Evolutionary conservation across 2,888 invertebrate genomes (phyloP).

Genomic region (Caenorhabditis sp.): DNA sequence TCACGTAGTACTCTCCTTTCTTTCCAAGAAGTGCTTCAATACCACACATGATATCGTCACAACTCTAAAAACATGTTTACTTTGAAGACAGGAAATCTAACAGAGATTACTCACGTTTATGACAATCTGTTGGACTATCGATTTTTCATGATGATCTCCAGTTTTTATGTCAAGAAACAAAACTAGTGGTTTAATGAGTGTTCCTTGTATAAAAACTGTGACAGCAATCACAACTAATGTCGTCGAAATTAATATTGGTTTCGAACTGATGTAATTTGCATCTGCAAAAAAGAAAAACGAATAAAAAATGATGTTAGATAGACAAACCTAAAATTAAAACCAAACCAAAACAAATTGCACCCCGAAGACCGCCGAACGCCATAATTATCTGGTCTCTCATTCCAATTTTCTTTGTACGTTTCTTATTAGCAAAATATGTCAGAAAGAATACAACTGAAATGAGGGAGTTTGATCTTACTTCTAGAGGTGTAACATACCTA

Average conservation of each 20-base stretch:
- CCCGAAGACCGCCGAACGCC: conserved; percentile 94
- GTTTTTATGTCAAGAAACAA: conserved; percentile 88
- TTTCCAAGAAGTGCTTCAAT: conserved; percentile 63
- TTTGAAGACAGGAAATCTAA: not conserved
- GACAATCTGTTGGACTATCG: conserved; percentile 45
- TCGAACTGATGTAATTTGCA: conserved; percentile 80
- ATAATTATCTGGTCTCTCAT: conserved; percentile 80
- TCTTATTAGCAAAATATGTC: conserved; percentile 88
- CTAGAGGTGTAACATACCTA: conserved; percentile 83
- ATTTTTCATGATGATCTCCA: conserved; percentile 43
- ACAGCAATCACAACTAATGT: conserved; percentile 96
- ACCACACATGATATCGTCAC: conserved; percentile 65
- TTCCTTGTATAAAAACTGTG: conserved; percentile 98
- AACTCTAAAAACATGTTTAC: conserved; percentile 45
- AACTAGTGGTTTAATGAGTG: conserved; percentile 96
- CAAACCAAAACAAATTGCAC: conserved; percentile 92
- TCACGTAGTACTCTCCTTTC: conserved; percentile 55
- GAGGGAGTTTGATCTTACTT: too few species aligned
- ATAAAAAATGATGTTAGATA: not conserved
- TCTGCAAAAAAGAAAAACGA: conserved; percentile 4
- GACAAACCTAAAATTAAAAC: conserved; percentile 77
- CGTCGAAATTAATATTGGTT: conserved; percentile 96
- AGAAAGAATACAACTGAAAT: conserved; percentile 77
- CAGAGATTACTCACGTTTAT: conserved; percentile 43
- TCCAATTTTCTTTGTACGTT: conserved; percentile 87